A percentile compares a stretch with the other conserved stretches of the same genome.
Conservation (phyloP, 2,888 invertebrate species). For the Meliscaeva auricollis region DNA sequence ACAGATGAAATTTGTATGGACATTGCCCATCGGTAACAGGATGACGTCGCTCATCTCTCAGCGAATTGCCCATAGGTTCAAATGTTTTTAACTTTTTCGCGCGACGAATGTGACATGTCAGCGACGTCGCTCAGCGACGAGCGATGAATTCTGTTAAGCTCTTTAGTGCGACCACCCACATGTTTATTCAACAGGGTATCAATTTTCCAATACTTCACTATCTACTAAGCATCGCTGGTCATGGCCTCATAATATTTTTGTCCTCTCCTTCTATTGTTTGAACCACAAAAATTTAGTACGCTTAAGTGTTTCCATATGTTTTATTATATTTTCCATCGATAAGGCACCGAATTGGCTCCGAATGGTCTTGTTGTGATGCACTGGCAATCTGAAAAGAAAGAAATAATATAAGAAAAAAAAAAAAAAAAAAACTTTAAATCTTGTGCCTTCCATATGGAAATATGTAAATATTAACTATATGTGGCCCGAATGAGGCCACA, state of each 20-base stretch:
- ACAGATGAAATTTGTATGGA: too few species aligned
- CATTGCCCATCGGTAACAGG: too few species aligned
- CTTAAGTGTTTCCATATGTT: conserved; percentile 45
- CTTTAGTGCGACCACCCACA: background rate
- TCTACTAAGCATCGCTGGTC: background rate
- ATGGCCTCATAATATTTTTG: background rate
- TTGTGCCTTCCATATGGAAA: conserved; percentile 63
- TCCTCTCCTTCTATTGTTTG: conserved; percentile 24
- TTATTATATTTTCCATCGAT: background rate
- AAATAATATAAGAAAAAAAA: background rate
- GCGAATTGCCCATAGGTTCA: too few species aligned
- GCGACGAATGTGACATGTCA: too few species aligned
- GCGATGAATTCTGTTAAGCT: too few species aligned
- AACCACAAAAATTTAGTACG: conserved; percentile 50
- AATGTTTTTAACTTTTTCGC: too few species aligned
- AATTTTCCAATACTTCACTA: background rate
- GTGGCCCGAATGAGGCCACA: conserved; percentile 37
- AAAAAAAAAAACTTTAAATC: background rate
- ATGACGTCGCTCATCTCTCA: too few species aligned
- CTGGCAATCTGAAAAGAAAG: conserved; percentile 3
- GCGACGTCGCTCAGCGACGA: too few species aligned
- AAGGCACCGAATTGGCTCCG: conserved; percentile 50
- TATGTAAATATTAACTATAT: conserved; percentile 66
- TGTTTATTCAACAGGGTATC: background rate
- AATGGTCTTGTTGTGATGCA: conserved; percentile 60